These are phyloP conservation scores for Daktulosphaira vitifoliae DNA, from an alignment of 1,140 invertebrate genomes.

Conservation along the genomic window DNA sequence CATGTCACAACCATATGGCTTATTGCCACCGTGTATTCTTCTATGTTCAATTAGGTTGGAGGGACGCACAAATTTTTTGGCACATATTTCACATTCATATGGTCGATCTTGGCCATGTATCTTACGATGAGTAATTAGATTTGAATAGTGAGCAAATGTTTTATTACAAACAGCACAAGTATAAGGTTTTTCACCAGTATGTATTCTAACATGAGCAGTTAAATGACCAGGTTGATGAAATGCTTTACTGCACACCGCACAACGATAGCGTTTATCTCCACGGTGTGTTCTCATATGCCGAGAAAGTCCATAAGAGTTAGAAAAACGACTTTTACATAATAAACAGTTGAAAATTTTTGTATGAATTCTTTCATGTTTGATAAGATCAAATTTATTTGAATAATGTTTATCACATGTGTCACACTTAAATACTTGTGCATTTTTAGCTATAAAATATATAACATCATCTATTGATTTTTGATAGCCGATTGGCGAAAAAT, in stretches of 20 bases:
- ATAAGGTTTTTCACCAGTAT: slow-evolving; percentile 21
- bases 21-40: slow-evolving; percentile 41
- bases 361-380: neutral
- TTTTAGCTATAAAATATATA: neutral
- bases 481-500: too few species aligned
- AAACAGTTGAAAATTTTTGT: neutral
- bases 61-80: neutral
- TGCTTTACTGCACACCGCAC: neutral
- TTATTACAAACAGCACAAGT: neutral
- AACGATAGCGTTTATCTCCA: neutral
- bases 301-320: neutral
- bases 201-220: neutral
- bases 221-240: slow-evolving; percentile 7
- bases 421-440: neutral
- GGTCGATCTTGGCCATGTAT: neutral
- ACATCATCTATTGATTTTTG: neutral
- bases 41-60: slow-evolving; percentile 36
- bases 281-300: neutral
- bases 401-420: neutral
- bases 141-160: slow-evolving; percentile 8
- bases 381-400: neutral
- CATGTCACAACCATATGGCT: slow-evolving; percentile 39
- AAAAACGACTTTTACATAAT: neutral
- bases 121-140: slow-evolving; percentile 2
- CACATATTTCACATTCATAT: slow-evolving; percentile 25